Percentiles rank a stretch among this genome's conserved stretches.
Conservation (phyloP, 2,888 invertebrate species). For the Acleris laterana region DNA sequence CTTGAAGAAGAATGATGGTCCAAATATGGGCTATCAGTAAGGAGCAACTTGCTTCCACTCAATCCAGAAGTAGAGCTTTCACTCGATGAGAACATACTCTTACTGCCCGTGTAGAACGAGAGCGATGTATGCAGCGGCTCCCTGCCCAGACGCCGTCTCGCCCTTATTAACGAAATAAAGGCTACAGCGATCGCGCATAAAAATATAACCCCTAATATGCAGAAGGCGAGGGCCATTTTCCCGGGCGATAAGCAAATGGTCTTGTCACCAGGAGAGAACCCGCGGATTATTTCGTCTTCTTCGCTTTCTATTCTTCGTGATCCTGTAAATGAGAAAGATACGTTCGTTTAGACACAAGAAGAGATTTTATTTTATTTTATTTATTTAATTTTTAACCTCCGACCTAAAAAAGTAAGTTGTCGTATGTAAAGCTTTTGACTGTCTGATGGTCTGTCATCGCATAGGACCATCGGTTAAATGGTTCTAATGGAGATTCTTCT, state of each 20-base stretch:
- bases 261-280: constrained; percentile 84
- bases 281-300: constrained; percentile 69
- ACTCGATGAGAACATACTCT: constrained; percentile 85
- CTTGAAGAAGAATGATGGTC: constrained; percentile 83
- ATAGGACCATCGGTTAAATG: no score
- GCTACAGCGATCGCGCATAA: constrained; percentile 88
- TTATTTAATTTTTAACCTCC: not conserved
- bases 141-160: constrained; percentile 80
- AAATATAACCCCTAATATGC: constrained; percentile 88
- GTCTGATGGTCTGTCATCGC: no score
- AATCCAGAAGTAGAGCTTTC: constrained; percentile 85
- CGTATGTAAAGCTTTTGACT: no score
- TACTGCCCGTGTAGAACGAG: constrained; percentile 84
- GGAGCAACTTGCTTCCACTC: constrained; percentile 84
- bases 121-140: constrained; percentile 80
- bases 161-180: constrained; percentile 86
- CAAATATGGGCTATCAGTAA: constrained; percentile 86
- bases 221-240: constrained; percentile 90
- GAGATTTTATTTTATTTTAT: not conserved
- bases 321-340: constrained; percentile 54
- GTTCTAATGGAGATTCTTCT: no score
- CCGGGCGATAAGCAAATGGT: constrained; percentile 90
- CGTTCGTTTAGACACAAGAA: no score
- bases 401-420: no score
- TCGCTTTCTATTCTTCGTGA: constrained; percentile 74